phyloP scores from a whole-genome alignment of 2,888 invertebrate species.

The Lycophotia porphyrea region DNA sequence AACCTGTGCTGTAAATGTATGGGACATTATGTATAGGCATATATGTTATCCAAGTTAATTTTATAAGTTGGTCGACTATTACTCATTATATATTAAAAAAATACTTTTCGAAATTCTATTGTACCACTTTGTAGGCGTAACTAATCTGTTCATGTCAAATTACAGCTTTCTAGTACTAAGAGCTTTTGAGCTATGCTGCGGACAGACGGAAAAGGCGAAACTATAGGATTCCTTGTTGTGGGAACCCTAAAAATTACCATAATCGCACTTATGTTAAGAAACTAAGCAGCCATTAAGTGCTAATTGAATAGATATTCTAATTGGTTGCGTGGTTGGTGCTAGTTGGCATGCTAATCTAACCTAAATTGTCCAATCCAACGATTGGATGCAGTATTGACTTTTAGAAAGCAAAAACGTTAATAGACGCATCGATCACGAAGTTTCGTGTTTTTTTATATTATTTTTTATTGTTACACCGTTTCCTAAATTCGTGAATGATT shows the following conservation, averaged over 20 bases:
- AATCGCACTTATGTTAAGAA: conserved; percentile 36
- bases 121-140: too few relatives aligned
- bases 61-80: too few relatives aligned
- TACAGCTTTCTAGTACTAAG: too few relatives aligned
- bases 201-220: too few relatives aligned
- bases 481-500: conserved; percentile 69
- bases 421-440: conserved; percentile 74
- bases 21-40: too few relatives aligned
- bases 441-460: conserved; percentile 64
- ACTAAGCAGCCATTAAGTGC: conserved; percentile 33
- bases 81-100: too few relatives aligned
- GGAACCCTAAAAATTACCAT: conserved; percentile 57
- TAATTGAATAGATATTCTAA: conserved; percentile 57
- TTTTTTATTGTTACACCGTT: conserved; percentile 71
- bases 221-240: too few relatives aligned
- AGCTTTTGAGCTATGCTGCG: too few relatives aligned
- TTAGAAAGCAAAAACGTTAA: conserved; percentile 72
- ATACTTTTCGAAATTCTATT: too few relatives aligned
- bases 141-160: too few relatives aligned
- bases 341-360: conserved; percentile 56
- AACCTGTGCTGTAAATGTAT: too few relatives aligned
- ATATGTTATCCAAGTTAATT: too few relatives aligned
- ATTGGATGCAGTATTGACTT: conserved; percentile 67
- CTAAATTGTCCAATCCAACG: conserved; percentile 52
- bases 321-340: conserved; percentile 40